Percentiles rank a stretch among this genome's conserved stretches.
Evolutionary conservation across 2,113 vertebrate genomes (phyloP).

Genomic region (Tautogolabrus adspersus): DNA sequence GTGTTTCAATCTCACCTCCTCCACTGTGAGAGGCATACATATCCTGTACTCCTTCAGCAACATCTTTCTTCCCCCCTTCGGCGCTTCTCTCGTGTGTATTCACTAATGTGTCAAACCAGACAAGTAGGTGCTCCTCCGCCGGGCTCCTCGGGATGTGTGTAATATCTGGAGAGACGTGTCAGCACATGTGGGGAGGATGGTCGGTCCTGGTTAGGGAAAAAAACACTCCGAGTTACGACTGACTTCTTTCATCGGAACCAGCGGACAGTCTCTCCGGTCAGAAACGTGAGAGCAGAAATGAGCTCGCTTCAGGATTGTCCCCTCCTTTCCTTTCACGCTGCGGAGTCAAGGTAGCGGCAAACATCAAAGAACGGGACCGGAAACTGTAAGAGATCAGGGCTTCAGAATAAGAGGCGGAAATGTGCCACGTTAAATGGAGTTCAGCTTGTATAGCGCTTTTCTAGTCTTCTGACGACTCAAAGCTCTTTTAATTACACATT

Average conservation of each 20-base stretch:
- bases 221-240: slow-evolving; percentile 18
- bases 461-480: too few relatives aligned
- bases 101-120: slow-evolving; percentile 54
- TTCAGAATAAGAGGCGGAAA: slow-evolving; percentile 55
- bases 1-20: slow-evolving; percentile 89
- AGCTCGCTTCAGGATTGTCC: slow-evolving; percentile 41
- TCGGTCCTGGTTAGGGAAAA: slow-evolving; percentile 8
- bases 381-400: fast-evolving
- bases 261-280: background rate
- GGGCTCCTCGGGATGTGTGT: slow-evolving; percentile 54
- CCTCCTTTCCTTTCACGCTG: slow-evolving; percentile 56
- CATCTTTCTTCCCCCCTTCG: slow-evolving; percentile 81
- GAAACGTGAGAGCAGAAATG: slow-evolving; percentile 29
- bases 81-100: slow-evolving; percentile 22
- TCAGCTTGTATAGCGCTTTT: too few relatives aligned
- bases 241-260: slow-evolving; percentile 62
- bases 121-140: slow-evolving; percentile 46
- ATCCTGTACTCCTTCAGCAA: slow-evolving; percentile 98
- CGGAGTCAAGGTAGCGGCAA: background rate
- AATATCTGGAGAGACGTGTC: slow-evolving; percentile 54
- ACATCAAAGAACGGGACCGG: background rate
- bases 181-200: slow-evolving; percentile 52
- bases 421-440: background rate
- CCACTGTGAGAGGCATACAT: slow-evolving; percentile 97
- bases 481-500: too few relatives aligned